These are phyloP conservation scores for Hypsopygia costalis DNA, from an alignment of 2,888 invertebrate species.

Conservation along the genomic window DNA sequence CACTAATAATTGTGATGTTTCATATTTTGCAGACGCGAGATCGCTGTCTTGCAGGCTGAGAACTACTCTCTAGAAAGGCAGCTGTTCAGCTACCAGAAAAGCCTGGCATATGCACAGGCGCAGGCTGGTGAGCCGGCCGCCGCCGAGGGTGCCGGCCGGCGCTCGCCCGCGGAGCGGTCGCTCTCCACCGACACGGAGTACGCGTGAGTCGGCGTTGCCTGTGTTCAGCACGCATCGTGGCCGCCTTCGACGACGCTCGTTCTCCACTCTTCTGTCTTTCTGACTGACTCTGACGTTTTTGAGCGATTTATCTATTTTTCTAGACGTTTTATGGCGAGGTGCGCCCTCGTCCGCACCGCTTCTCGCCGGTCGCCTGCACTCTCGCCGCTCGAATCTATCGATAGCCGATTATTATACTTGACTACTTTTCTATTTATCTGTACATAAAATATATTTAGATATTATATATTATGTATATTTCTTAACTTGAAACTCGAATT, in stretches of 20 bases:
- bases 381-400: slow-evolving; percentile 77
- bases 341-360: slow-evolving; percentile 78
- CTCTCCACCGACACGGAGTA: slow-evolving; percentile 87
- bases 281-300: slow-evolving; percentile 79
- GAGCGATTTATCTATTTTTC: slow-evolving; percentile 81
- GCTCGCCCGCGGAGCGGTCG: slow-evolving; percentile 80
- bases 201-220: slow-evolving; percentile 78
- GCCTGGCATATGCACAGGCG: slow-evolving; percentile 86
- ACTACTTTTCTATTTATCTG: slow-evolving; percentile 80
- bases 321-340: slow-evolving; percentile 78
- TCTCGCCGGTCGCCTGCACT: slow-evolving; percentile 76
- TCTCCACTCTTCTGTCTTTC: slow-evolving; percentile 67
- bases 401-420: slow-evolving; percentile 78
- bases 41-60: slow-evolving; percentile 89
- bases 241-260: slow-evolving; percentile 43
- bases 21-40: slow-evolving; percentile 84
- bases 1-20: neutral
- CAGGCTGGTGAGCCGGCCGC: slow-evolving; percentile 74
- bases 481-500: slow-evolving; percentile 78
- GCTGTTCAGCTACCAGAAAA: slow-evolving; percentile 90
- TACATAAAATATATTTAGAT: slow-evolving; percentile 81
- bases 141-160: slow-evolving; percentile 54
- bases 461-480: slow-evolving; percentile 80
- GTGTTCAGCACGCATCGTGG: slow-evolving; percentile 20
- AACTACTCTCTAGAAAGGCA: slow-evolving; percentile 91